Evolutionary conservation across 2,888 invertebrate genomes (phyloP).

Genomic region (Clusia tigrina): DNA sequence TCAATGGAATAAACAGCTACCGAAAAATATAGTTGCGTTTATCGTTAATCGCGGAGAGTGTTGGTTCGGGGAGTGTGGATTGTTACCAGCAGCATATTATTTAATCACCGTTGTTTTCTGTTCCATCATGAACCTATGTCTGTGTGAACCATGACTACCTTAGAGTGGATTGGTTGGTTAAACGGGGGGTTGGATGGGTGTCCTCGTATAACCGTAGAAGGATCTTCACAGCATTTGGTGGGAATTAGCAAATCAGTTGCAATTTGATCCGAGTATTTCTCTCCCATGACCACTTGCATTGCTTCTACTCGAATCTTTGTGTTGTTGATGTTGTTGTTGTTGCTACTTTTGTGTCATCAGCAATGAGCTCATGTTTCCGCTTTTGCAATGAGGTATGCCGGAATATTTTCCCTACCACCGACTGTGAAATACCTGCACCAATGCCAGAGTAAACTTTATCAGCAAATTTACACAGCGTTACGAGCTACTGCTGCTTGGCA

Average conservation of each 20-base stretch:
- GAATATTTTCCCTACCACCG: constrained; percentile 2
- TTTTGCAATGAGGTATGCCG: background rate
- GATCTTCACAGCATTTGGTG: too few relatives aligned
- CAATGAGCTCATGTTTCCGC: background rate
- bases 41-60: too few relatives aligned
- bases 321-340: background rate
- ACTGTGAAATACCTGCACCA: constrained; percentile 45
- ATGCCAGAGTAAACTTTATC: constrained; percentile 29
- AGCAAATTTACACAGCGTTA: constrained; percentile 55
- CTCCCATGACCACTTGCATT: too few relatives aligned
- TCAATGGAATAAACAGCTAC: too few relatives aligned
- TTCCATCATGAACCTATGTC: background rate
- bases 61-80: background rate
- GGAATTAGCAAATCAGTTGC: too few relatives aligned
- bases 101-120: background rate
- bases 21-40: too few relatives aligned
- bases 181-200: too few relatives aligned
- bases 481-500: constrained; percentile 1
- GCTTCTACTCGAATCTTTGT: too few relatives aligned
- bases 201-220: too few relatives aligned
- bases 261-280: too few relatives aligned
- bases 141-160: too few relatives aligned
- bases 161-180: too few relatives aligned
- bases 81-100: background rate
- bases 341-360: constrained; percentile 1